Evolutionary conservation across 1,140 invertebrate genomes (phyloP), one percentile per base, ranked within the genome.

Genomic region (Plectus sambesii): DNA sequence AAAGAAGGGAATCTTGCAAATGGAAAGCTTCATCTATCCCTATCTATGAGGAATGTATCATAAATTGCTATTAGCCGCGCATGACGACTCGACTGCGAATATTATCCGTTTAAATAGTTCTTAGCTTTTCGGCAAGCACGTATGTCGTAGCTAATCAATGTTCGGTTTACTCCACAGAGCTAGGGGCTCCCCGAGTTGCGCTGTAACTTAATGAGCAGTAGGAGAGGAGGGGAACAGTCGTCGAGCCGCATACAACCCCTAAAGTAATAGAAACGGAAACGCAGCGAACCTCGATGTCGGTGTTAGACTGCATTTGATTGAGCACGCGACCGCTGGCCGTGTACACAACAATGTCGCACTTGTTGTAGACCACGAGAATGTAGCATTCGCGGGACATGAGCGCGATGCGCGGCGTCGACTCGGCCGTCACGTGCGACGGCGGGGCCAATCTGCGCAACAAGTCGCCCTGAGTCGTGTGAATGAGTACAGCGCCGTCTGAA

Each of bases 401-500:
- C 20, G 23, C 27, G 12, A 12, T 19, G 15, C 48, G 25, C 8
- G 22, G 12, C 2, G 36, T 33, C 35, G 50, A 49, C 15, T 59
- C 23, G 12, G 12, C 12, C 30, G 30, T 12, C n/a, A n/a, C 12
- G 84, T 81, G 83, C 77, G 55, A 89, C 86, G 33, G 93, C 42
- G 35, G 56, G 60, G 19, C 44, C 30, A 19, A 65, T 49, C 22
- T 43, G 43, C 90, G 79, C 25, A 98, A 72, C n/a, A 97, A 73
- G 71, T 98, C 92, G 23, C 92, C 92, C 71, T 88, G 88, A n/a
- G 90, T 92, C 35, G 92, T 94, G 71, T 98, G 92, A 23, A 97
- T 86, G 24, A 96, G 76, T 41, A 93, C 85, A 4, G 87, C 86
- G n/a, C 89, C 88, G 74, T 82, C 87, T 92, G 62, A 24, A 54